Conservation (phyloP, 2,113 vertebrate genomes). For the Mohoua ochrocephala region DNA sequence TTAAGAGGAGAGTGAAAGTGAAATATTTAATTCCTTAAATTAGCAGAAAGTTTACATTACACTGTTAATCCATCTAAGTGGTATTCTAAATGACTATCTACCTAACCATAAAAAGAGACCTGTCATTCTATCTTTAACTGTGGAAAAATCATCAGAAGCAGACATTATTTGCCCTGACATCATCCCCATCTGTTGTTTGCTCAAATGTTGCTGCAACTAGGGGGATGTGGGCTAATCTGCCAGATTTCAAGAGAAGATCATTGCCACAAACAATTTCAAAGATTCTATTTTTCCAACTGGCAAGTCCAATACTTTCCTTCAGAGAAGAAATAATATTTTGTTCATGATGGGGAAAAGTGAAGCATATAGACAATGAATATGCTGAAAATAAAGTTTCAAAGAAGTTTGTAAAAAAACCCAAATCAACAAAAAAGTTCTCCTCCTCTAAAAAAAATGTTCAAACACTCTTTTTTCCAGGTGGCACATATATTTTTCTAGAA, state of each 20-base stretch:
- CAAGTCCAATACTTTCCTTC: neutral
- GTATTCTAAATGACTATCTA: neutral
- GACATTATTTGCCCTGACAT: neutral
- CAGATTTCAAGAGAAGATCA: neutral
- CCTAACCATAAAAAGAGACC: neutral
- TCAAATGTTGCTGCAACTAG: neutral
- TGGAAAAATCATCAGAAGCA: neutral
- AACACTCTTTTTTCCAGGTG: neutral
- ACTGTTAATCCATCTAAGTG: neutral
- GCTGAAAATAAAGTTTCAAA: neutral
- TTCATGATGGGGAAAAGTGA: neutral
- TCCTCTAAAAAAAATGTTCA: neutral
- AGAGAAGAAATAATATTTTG: neutral
- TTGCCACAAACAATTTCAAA: neutral
- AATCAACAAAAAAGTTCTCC: neutral
- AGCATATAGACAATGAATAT: neutral
- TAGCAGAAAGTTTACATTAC: neutral
- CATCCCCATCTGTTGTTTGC: neutral
- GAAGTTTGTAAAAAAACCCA: fast-evolving
- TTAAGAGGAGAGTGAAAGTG: neutral
- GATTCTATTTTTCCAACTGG: neutral
- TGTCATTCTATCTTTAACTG: neutral
- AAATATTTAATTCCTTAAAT: neutral
- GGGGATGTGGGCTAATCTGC: neutral
- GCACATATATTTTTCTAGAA: neutral